Evolutionary conservation across 1,140 invertebrate species (phyloP), one percentile per base, ranked within the genome.

Genomic region (Orius insidiosus): DNA sequence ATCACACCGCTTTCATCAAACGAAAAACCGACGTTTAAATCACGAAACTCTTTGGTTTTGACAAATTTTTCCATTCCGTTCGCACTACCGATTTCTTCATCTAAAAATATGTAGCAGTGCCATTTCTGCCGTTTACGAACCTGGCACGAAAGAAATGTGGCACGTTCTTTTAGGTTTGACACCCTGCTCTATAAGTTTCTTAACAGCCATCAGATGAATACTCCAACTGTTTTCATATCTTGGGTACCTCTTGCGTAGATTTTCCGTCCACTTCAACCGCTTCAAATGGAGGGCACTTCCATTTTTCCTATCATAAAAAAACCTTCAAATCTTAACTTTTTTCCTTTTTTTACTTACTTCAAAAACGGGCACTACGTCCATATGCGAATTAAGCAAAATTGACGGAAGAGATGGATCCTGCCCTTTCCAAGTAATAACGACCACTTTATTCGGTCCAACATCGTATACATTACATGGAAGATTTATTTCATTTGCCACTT

Each of bases 291-390:
- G 78, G 75, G 63, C 80, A 70, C 1, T 66, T 81, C 85, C 85
- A 88, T 56, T 77, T 71, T 16, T 83, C 71, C 70, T 76, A 47
- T n/a, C n/a, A n/a, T n/a, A 15, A 37, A 46, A 45, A n/a, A n/a
- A n/a, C n/a, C n/a, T n/a, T 37, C 34, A 30, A 49, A 44, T n/a
- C n/a, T n/a, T n/a, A n/a, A n/a, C n/a, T n/a, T n/a, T n/a, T n/a
- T n/a, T n/a, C n/a, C n/a, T n/a, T n/a, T n/a, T 19, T 44, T 8
- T 35, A 52, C 67, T 68, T 66, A 84, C 83, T 53, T 70, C 67
- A 60, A 78, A 86, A 0, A 88, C 87, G 3, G 89, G 87, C 4
- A 96, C 90, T 11, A 95, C 89, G 65, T 95, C 90, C 71, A 85
- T 94, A 54, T 95, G 90, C 7, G 85, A 92, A 60, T 93, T 93